Evolutionary conservation across 2,797 vertebrate genomes (phyloP), one percentile per base, ranked within the genome.

Genomic region (Avahi laniger): DNA sequence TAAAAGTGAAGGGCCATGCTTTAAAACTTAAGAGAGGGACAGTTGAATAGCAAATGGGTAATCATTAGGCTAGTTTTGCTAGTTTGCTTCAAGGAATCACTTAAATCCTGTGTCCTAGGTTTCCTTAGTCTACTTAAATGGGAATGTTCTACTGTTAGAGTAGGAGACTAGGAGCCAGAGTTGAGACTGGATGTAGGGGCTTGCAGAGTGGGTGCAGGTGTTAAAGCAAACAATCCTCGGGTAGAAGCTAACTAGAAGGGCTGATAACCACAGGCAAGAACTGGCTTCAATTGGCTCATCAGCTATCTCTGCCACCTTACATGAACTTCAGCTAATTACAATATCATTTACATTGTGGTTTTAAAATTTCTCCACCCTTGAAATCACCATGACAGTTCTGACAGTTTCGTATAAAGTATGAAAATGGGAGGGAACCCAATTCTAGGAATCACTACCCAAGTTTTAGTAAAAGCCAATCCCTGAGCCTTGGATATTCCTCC

Each of bases 1-100:
- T 79, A 81, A 79, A 89, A 48, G 69, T 92, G 70, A 97, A 95
- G 72, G 94, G 50, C 48, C 69, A 1, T 10, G 63, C 91, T 89
- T 96, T 91, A 83, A 95, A 95, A 94, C 82, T 97, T 94, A 50
- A 61, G 93, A 94, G 91, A 87, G 72, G 52, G 86, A 96, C 43
- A 61, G n/a, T 93, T 84, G 93, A 90, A 78, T 88, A 92, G 94
- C 78, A 96, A 92, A 59, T 90, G 38, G 43, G 28, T 57, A 69
- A 61, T 79, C 57, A 48, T n/a, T 41, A 75, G 83, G 59, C 76
- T 95, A 12, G 94, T 97, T 95, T 93, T 95, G 70, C 65, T 86
- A 30, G 54, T 84, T 86, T 92, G 91, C 92, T 65, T 96, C 79
- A 80, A 10, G 91, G 94, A 96, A 70, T 87, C 81, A 81, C 70